phyloP scores from a whole-genome alignment of 2,888 invertebrate genomes.

The Eutolmus rufibarbis region DNA sequence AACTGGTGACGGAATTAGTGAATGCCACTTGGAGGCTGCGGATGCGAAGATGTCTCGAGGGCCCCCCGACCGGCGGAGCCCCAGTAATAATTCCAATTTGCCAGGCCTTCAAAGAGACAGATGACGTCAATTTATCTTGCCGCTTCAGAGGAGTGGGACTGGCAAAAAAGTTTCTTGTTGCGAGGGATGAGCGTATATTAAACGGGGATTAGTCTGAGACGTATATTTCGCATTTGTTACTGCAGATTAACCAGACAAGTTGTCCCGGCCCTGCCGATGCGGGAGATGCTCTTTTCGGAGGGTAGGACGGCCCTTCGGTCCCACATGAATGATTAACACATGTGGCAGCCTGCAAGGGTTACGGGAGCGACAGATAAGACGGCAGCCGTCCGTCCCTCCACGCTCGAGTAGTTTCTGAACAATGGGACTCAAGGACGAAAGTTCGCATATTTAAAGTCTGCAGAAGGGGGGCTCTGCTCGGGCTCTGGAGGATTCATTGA shows the following conservation, averaged over 20 bases:
- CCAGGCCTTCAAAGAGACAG: slow-evolving; percentile 40
- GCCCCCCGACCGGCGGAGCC: neutral
- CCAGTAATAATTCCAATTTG: slow-evolving; percentile 17
- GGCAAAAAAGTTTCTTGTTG: slow-evolving; percentile 3
- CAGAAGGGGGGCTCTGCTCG: neutral
- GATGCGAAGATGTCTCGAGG: neutral
- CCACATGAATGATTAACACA: neutral
- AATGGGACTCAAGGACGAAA: neutral
- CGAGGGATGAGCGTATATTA: slow-evolving; percentile 9
- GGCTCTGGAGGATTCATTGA: neutral
- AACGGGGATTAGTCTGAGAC: slow-evolving; percentile 9
- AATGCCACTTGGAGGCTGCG: neutral
- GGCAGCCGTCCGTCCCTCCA: neutral
- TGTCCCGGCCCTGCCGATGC: neutral
- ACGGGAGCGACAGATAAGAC: neutral
- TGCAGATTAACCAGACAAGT: slow-evolving; percentile 20
- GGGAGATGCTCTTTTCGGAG: neutral
- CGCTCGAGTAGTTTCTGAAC: neutral
- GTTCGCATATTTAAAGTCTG: neutral
- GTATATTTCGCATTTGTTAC: slow-evolving; percentile 24
- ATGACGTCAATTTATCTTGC: slow-evolving; percentile 45
- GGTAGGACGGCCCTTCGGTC: neutral
- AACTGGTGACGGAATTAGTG: neutral
- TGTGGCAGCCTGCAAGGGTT: neutral
- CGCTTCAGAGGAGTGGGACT: neutral